These are phyloP conservation scores for Caenorhabditis drosophilae DNA, from an alignment of 2,888 invertebrate species.

Conservation along the genomic window DNA sequence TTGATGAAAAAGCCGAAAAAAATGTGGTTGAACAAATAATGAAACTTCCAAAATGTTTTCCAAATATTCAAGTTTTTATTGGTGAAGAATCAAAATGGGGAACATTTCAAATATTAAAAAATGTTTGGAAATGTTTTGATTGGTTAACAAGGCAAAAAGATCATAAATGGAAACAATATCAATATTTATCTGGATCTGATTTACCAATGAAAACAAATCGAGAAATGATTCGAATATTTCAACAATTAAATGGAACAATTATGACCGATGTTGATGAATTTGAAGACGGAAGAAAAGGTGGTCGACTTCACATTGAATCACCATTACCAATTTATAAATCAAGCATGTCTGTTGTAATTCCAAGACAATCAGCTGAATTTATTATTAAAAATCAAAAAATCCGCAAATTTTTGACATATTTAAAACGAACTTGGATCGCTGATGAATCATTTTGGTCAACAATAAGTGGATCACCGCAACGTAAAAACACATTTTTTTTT, in stretches of 20 bases:
- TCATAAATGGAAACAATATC: constrained; percentile 28
- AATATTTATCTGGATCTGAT: constrained; percentile 47
- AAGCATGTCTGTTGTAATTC: constrained; percentile 35
- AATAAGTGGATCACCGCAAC: constrained; percentile 17
- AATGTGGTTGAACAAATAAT: constrained; percentile 11
- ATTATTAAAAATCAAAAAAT: constrained; percentile 16
- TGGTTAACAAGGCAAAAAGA: constrained; percentile 13
- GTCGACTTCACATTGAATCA: constrained; percentile 1
- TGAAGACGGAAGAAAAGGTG: constrained; percentile 7
- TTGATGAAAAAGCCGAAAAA: constrained; percentile 20
- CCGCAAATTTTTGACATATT: constrained; percentile 12
- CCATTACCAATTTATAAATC: constrained; percentile 37
- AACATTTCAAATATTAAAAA: constrained; percentile 29
- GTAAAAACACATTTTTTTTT: background rate
- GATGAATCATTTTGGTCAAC: constrained; percentile 45
- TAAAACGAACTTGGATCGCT: constrained; percentile 30
- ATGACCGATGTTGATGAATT: constrained; percentile 22
- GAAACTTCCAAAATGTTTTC: constrained; percentile 25
- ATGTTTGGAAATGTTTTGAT: constrained; percentile 34
- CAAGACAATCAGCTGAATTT: constrained; percentile 32
- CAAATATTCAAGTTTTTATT: constrained; percentile 37
- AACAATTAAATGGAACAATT: constrained; percentile 26
- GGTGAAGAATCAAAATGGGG: constrained; percentile 36
- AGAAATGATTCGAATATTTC: constrained; percentile 28
- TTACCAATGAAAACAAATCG: constrained; percentile 31